These are phyloP conservation scores for Clarias gariepinus DNA, from an alignment of 2,113 vertebrate species.

Conservation along the genomic window DNA sequence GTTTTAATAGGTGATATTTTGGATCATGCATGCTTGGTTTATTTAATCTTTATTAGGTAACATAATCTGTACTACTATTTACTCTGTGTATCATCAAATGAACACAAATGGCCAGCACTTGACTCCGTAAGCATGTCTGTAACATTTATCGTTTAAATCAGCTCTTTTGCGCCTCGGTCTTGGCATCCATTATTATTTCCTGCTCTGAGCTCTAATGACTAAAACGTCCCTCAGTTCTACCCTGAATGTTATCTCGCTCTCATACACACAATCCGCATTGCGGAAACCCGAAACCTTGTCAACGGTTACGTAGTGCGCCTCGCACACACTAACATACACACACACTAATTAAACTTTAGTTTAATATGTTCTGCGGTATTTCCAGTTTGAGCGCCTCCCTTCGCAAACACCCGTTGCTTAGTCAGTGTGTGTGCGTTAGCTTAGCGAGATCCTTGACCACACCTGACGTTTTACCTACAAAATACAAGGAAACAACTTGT, in stretches of 20 bases:
- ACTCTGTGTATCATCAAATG: background rate
- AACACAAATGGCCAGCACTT: background rate
- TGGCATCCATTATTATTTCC: background rate
- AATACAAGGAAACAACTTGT: constrained; percentile 45
- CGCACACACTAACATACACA: background rate
- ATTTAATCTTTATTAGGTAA: background rate
- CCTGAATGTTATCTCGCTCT: background rate
- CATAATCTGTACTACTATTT: no score
- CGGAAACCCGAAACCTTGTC: constrained; percentile 19
- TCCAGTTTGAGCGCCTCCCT: constrained; percentile 37
- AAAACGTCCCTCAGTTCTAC: background rate
- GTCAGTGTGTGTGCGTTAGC: constrained; percentile 7
- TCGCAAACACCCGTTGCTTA: constrained; percentile 46
- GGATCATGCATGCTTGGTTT: background rate
- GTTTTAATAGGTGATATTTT: background rate
- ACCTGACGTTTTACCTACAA: constrained; percentile 65
- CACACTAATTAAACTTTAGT: constrained; percentile 20
- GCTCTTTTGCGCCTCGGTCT: background rate
- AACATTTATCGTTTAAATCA: background rate
- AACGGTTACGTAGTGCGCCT: background rate
- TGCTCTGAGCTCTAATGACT: background rate
- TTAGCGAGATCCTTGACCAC: background rate
- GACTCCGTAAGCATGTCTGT: background rate
- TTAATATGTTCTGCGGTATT: constrained; percentile 42
- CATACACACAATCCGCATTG: background rate